These are phyloP conservation scores for Pseudobourletiella spinata DNA, from an alignment of 1,140 invertebrate species.

Conservation along the genomic window DNA sequence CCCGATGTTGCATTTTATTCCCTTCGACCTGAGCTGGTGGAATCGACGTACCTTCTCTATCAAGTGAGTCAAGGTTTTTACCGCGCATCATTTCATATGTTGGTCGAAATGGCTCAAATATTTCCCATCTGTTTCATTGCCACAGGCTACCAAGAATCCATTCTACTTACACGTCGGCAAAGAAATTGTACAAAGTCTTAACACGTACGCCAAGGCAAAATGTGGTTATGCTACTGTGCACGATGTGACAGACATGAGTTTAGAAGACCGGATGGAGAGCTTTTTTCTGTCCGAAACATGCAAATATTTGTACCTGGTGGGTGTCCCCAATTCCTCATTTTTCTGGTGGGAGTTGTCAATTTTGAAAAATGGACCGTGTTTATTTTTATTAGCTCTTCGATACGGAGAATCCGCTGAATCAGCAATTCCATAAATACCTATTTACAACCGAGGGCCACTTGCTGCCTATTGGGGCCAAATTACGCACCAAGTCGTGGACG, in stretches of 20 bases:
- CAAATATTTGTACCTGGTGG: constrained; percentile 61
- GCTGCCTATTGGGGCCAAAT: constrained; percentile 48
- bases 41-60: constrained; percentile 62
- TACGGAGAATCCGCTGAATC: constrained; percentile 54
- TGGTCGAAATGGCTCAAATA: background rate
- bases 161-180: constrained; percentile 62
- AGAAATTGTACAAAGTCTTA: constrained; percentile 54
- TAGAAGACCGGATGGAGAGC: constrained; percentile 63
- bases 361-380: background rate
- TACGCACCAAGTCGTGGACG: constrained; percentile 42
- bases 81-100: background rate
- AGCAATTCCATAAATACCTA: constrained; percentile 48
- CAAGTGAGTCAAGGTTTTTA: constrained; percentile 38
- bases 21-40: constrained; percentile 56
- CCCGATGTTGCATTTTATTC: constrained; percentile 61
- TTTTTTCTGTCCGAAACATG: constrained; percentile 63
- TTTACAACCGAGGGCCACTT: constrained; percentile 64
- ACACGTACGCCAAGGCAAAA: constrained; percentile 50
- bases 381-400: constrained; percentile 54
- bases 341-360: background rate
- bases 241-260: constrained; percentile 55
- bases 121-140: background rate
- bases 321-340: too few relatives aligned
- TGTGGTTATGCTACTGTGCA: constrained; percentile 64
- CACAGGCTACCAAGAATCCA: constrained; percentile 58